Evolutionary conservation across 1,140 invertebrate species (phyloP), one percentile per base, ranked within the genome.

Genomic region (Drosophila elegans): DNA sequence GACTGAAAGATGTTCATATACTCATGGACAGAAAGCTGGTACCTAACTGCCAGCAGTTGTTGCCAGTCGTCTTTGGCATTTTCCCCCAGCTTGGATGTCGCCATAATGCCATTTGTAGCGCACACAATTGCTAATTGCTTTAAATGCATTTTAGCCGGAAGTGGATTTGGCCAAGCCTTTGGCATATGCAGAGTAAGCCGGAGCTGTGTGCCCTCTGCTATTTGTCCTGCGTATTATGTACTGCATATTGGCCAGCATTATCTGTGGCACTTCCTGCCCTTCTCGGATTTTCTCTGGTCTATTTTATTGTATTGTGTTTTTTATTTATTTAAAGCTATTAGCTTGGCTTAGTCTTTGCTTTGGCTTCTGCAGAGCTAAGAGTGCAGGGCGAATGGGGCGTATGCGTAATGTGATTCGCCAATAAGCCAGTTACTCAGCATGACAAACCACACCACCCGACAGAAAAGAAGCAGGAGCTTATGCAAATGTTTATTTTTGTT

Each of bases 301-400:
- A 59, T 74, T 74, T 53, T 77, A 62, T 77, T 77, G 56, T 32
- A 59, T 77, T 78, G 44, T 67, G 12, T 74, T 74, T 51, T 82
- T 79, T 88, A 88, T 82, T 86, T 88, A 79, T 86, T 88, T 88
- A 82, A 75, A 72, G 69, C 69, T 88, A 72, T 82, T 82, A 76
- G 68, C 69, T 63, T 52, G 54, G 51, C 66, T 81, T 73, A 75
- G 56, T 53, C 60, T 57, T 62, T 64, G 64, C 57, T 16, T 46
- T 51, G 53, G 66, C 64, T 63, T 42, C 41, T 46, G 51, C 32
- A 41, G 25, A n/a, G 34, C 34, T 39, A 32, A 9, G 32, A 46
- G 41, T 29, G 34, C 27, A 13, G 13, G 29, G 46, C 11, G 11
- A 9, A 29, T 11, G 48, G 55, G 39, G 44, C 68, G 67, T 57